Base-by-base conservation (phyloP, 2,888 invertebrate species). In the Drosophila austrosaltans region DNA sequence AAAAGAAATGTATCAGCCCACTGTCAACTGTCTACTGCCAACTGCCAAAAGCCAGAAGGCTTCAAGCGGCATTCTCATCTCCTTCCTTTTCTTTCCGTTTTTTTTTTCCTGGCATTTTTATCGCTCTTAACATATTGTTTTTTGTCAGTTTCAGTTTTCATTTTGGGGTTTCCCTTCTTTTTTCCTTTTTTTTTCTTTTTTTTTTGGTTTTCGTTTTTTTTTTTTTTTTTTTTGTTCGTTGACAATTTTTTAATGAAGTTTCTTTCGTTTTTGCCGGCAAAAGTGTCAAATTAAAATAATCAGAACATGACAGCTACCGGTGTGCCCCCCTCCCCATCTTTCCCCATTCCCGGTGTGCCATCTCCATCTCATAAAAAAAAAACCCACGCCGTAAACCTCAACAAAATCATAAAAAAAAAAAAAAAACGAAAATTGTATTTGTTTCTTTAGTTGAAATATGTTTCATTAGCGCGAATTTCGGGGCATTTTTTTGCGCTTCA, bases 241-340 rank as follows among this genome's bases (percentile, higher is more conserved):
- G 87, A 89, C 86, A 82, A 86, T 83, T 82, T 74, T 88, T 84
- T 86, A 88, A 88, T 88, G 83, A 88, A 82, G 83, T 85, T 78
- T 76, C 76, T 75, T 72, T 75, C 75, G 63, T 64, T 48, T 69
- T 69, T 61, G 78, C 69, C 75, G 72, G 79, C 82, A 70, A 79
- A 89, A 89, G 85, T 85, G 85, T 89, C 89, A 85, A 89, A 85
- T 89, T 85, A 87, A 87, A 89, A 87, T 85, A 85, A 85, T 85
- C 85, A 89, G 85, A 85, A 89, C 85, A 85, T 85, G 85, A 85
- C 85, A 85, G 89, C 82, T 87, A 87, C 87, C 88, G 89, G 87
- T 81, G 77, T 75, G 80, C 75, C 61, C 10, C 30, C 61, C 30
- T 1, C 1, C 30, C 30, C 16, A 16, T 16, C 0, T 16, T 16